Conservation (phyloP, 2,797 vertebrate genomes). For the Prunella strophiata region DNA sequence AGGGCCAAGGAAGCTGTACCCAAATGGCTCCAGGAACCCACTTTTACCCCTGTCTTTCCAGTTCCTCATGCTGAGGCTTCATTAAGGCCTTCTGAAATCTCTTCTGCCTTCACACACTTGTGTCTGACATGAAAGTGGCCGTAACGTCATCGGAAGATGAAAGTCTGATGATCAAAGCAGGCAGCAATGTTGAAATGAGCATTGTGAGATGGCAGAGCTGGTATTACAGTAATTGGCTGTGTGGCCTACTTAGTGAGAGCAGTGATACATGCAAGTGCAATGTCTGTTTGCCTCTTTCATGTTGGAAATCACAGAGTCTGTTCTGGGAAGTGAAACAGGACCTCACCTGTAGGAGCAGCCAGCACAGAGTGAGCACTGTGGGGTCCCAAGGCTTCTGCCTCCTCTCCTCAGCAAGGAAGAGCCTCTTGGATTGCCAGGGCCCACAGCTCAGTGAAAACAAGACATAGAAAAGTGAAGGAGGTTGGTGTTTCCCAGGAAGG, state of each 20-base stretch:
- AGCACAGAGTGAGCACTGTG: rapidly evolving
- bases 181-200: slow-evolving; percentile 49
- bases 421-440: neutral
- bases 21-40: neutral
- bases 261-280: neutral
- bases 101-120: neutral
- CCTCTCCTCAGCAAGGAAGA: neutral
- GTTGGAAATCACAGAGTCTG: neutral
- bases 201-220: slow-evolving; percentile 48
- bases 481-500: neutral
- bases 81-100: slow-evolving; percentile 42
- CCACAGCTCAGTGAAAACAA: neutral
- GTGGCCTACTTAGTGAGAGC: slow-evolving; percentile 60
- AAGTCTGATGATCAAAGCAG: slow-evolving; percentile 69
- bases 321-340: neutral
- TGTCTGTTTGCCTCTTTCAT: slow-evolving; percentile 44
- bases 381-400: neutral
- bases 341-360: neutral
- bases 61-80: neutral
- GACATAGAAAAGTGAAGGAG: neutral
- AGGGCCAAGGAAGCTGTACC: neutral
- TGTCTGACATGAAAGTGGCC: slow-evolving; percentile 65
- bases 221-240: slow-evolving; percentile 54
- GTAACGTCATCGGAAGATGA: slow-evolving; percentile 28
- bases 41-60: neutral